Evolutionary conservation across 1,140 invertebrate genomes (phyloP).

Genomic region (Drosophila arawakana): DNA sequence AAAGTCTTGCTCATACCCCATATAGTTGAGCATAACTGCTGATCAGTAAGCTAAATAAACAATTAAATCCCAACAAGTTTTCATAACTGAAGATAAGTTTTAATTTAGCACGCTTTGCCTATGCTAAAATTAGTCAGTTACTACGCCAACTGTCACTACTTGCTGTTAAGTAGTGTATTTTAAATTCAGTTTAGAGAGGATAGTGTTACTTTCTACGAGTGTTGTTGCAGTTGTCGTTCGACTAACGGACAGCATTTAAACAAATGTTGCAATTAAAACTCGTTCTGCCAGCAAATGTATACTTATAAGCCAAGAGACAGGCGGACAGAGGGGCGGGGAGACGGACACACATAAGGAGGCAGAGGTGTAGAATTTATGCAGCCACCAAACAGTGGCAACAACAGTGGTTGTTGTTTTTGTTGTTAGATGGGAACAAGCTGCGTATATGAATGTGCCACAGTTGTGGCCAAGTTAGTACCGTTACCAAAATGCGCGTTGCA

Average conservation of each 20-base stretch:
- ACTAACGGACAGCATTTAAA: conserved; percentile 81
- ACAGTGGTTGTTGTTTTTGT: background rate
- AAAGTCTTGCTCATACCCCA: no score
- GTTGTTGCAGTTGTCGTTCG: conserved; percentile 50
- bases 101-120: no score
- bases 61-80: no score
- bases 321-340: background rate
- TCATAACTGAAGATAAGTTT: no score
- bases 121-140: background rate
- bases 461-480: conserved; percentile 52
- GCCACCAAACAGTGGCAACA: conserved; percentile 35
- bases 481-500: conserved; percentile 59
- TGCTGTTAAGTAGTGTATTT: background rate
- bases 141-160: background rate
- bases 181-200: background rate
- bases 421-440: conserved; percentile 57
- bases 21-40: no score
- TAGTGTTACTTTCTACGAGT: background rate
- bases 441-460: background rate
- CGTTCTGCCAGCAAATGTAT: conserved; percentile 61
- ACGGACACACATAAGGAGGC: background rate
- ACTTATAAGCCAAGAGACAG: conserved; percentile 16
- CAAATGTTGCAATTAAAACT: conserved; percentile 83
- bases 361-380: conserved; percentile 10
- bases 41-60: no score